phyloP scores from a whole-genome alignment of 2,888 invertebrate genomes.

The Oligia strigilis region DNA sequence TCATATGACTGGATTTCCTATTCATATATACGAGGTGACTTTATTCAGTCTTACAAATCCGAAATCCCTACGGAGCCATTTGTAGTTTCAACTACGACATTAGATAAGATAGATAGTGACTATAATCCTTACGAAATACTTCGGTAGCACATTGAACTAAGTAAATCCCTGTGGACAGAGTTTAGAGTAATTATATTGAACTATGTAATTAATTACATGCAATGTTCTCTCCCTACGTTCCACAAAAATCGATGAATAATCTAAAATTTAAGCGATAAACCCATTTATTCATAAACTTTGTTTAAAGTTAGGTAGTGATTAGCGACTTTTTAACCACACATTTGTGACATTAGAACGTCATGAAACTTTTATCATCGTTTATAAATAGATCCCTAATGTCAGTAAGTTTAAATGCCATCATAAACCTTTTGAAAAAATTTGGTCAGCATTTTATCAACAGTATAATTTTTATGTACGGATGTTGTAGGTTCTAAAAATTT shows the following conservation, averaged over 20 bases:
- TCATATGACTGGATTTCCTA: slow-evolving; percentile 38
- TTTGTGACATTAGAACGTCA: neutral
- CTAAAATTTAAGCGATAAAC: neutral
- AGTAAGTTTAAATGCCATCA: neutral
- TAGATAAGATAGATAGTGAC: slow-evolving; percentile 1
- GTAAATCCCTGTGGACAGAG: neutral
- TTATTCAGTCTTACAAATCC: slow-evolving; percentile 10
- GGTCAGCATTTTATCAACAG: slow-evolving; percentile 46
- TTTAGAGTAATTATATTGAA: neutral
- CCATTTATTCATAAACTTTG: no score
- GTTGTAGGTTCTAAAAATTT: slow-evolving; percentile 56
- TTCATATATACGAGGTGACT: slow-evolving; percentile 54
- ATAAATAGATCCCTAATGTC: neutral
- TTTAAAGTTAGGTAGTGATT: no score
- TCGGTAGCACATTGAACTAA: neutral
- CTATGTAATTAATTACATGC: neutral
- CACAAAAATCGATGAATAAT: neutral
- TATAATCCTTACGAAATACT: neutral
- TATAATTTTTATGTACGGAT: slow-evolving; percentile 54
- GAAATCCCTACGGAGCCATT: slow-evolving; percentile 12
- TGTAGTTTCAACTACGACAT: slow-evolving; percentile 7
- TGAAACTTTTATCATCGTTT: neutral
- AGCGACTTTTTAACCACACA: no score
- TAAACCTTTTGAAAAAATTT: slow-evolving; percentile 36
- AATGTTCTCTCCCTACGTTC: neutral